Conservation (phyloP, 2,888 invertebrate genomes). For the Dorcus parallelipipedus region DNA sequence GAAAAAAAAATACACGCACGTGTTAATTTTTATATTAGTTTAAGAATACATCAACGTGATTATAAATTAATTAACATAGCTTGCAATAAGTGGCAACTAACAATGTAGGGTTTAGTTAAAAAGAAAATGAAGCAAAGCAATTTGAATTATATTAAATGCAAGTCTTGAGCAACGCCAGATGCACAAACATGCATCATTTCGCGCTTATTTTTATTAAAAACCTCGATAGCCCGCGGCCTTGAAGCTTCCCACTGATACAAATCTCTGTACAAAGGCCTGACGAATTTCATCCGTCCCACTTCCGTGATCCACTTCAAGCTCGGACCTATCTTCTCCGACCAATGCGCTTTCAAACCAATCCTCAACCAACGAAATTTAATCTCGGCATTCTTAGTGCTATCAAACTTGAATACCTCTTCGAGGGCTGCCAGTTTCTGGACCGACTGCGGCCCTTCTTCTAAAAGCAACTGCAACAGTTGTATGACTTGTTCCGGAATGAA, state of each 20-base stretch:
- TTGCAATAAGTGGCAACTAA: no score
- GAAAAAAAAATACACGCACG: no score
- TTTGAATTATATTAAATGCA: conserved; percentile 38
- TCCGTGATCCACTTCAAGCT: conserved; percentile 76
- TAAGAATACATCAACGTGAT: no score
- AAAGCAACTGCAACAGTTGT: conserved; percentile 66
- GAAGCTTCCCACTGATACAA: conserved; percentile 76
- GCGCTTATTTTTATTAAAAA: conserved; percentile 65
- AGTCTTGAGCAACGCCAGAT: conserved; percentile 71
- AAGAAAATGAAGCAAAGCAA: no score
- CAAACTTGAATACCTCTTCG: conserved; percentile 64
- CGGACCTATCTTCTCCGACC: conserved; percentile 62
- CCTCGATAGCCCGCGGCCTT: conserved; percentile 64
- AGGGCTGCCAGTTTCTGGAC: conserved; percentile 59
- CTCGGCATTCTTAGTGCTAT: conserved; percentile 70
- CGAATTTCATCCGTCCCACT: conserved; percentile 89
- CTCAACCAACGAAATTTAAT: conserved; percentile 76
- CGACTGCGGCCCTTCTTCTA: conserved; percentile 54
- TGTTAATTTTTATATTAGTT: no score
- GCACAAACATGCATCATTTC: conserved; percentile 84
- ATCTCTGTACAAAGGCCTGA: conserved; percentile 83
- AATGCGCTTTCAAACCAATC: conserved; percentile 70
- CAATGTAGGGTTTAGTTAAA: no score
- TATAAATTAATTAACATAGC: no score
- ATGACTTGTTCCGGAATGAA: conserved; percentile 65